Evolutionary conservation across 2,797 vertebrate genomes (phyloP).

Genomic region (Manis javanica): DNA sequence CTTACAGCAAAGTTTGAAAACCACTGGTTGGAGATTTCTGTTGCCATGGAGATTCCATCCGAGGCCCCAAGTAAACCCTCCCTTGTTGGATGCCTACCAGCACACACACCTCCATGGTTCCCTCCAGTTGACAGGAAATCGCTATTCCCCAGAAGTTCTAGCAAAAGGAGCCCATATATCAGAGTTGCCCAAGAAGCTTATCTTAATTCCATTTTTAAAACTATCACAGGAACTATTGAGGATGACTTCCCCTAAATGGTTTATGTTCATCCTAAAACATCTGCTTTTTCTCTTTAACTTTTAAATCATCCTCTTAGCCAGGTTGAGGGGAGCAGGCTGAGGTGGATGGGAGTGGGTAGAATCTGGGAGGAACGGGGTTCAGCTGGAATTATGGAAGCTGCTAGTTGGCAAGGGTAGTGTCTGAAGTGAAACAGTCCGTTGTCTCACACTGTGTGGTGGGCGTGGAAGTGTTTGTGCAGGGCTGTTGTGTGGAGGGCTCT

Average conservation of each 20-base stretch:
- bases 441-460: neutral
- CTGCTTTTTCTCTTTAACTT: neutral
- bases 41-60: neutral
- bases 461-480: neutral
- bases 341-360: neutral
- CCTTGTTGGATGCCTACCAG: neutral
- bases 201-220: conserved; percentile 16
- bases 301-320: neutral
- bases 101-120: neutral
- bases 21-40: neutral
- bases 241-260: neutral
- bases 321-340: neutral
- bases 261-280: neutral
- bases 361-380: neutral
- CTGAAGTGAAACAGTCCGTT: neutral
- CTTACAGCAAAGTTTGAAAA: neutral
- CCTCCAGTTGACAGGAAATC: neutral
- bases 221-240: neutral
- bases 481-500: neutral
- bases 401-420: neutral
- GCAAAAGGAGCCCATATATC: neutral
- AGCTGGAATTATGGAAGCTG: neutral
- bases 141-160: neutral
- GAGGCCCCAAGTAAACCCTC: neutral
- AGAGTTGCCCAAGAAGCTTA: neutral